These are phyloP conservation scores for Anniella stebbinsi DNA, from an alignment of 2,797 vertebrate genomes.

Conservation along the genomic window DNA sequence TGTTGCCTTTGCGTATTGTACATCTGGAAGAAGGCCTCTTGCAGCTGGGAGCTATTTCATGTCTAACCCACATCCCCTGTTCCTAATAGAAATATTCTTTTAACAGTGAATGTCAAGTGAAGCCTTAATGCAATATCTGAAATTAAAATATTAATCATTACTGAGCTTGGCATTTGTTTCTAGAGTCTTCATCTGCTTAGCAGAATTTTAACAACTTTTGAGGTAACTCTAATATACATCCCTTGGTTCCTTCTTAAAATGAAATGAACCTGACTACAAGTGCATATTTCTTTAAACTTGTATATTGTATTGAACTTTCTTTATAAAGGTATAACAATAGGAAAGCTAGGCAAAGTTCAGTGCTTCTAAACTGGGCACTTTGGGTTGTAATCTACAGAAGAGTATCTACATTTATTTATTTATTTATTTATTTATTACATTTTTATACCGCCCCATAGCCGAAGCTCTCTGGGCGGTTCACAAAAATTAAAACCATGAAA, in stretches of 20 bases:
- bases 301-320: not conserved
- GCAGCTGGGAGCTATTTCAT: constrained; percentile 85
- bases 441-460: no score
- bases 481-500: no score
- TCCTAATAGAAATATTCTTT: constrained; percentile 75
- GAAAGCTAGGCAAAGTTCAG: not conserved
- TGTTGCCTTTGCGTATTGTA: constrained; percentile 75
- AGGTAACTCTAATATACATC: not conserved
- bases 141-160: constrained; percentile 48
- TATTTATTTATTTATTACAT: no score
- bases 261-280: not conserved
- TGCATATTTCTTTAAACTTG: not conserved
- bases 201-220: not conserved
- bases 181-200: not conserved
- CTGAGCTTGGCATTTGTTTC: constrained; percentile 11
- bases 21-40: constrained; percentile 77
- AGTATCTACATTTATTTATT: not conserved
- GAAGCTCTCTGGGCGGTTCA: no score
- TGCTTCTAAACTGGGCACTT: not conserved
- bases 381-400: not conserved
- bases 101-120: constrained; percentile 67
- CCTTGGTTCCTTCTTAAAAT: not conserved
- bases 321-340: not conserved
- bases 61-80: constrained; percentile 75
- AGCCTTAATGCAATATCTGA: constrained; percentile 63